Base-by-base conservation (phyloP, 2,797 vertebrate species). In the Xiphorhynchus erythropygius region DNA sequence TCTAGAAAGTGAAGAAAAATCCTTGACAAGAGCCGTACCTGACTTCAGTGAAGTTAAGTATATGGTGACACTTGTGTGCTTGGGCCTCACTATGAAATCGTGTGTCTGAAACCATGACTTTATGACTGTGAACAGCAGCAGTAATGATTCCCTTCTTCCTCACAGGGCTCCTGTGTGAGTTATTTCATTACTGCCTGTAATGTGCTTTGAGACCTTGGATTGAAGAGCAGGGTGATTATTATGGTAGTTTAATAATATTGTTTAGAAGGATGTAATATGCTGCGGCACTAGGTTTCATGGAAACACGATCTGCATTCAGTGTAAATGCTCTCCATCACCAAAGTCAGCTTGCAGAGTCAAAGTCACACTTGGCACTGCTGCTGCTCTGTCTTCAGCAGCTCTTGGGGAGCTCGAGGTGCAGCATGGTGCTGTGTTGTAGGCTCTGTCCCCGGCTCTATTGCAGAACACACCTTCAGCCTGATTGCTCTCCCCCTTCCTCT, bases 181-280 rank as follows among this genome's bases (percentile, higher is more conserved):
- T 96, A 94, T 86, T 97, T 94, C 94, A 93, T 95, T 96, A 93
- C 83, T 41, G 83, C 42, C 73, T 93, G 55, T 95, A 94, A 97
- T 95, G 95, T 88, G 88, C 83, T 95, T 86, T 88, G 90, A 97
- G 95, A 95, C 95, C 88, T 96, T 95, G 96, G 74, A 84, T 73
- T 94, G 94, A 96, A 93, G 91, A 95, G 88, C 91, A 91, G 73
- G 47, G 67, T 94, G 91, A 94, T 95, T 95, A 88, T 94, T 95
- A 93, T 53, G 85, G 93, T 88, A 93, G 90, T 93, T 94, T 93
- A 94, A 95, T 94, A 95, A 88, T 88, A 73, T 35, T 95, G 77
- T 94, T 96, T 95, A 91, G 95, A 88, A 95, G 83, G 67, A 76
- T 94, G 80, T 84, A 84, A 76, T 86, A 81, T 7, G 50, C 85